phyloP scores from a whole-genome alignment of 2,797 vertebrate species.

The Lycodopsis pacificus region DNA sequence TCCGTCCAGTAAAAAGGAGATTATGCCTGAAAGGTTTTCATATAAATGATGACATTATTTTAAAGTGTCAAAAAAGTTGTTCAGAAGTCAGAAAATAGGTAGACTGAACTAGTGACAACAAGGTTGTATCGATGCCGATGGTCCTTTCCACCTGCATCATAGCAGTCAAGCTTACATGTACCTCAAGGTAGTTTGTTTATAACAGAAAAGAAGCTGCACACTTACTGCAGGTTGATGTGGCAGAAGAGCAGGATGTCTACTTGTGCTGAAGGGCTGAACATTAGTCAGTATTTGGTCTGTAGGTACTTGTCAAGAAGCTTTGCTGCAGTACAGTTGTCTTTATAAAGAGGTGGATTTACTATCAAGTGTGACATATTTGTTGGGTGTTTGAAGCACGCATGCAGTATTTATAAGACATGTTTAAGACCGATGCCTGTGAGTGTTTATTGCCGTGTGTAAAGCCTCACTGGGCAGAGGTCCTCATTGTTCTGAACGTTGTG shows the following conservation, averaged over 20 bases:
- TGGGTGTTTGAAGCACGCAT: background rate
- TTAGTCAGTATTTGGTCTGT: background rate
- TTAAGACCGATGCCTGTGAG: background rate
- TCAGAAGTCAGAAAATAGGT: background rate
- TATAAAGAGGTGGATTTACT: slow-evolving; percentile 12
- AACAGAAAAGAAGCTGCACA: slow-evolving; percentile 7
- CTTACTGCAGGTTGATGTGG: slow-evolving; percentile 9
- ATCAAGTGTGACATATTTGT: background rate
- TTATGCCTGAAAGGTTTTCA: background rate
- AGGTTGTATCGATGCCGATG: background rate
- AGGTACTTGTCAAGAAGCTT: slow-evolving; percentile 18
- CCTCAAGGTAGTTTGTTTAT: background rate
- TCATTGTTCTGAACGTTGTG: slow-evolving; percentile 34
- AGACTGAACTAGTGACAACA: background rate
- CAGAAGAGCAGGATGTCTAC: slow-evolving; percentile 4
- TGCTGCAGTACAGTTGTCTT: slow-evolving; percentile 2
- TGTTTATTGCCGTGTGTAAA: background rate
- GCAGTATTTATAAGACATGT: background rate
- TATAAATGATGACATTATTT: background rate
- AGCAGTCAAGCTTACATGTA: background rate
- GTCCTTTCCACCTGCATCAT: background rate
- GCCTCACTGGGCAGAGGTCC: background rate
- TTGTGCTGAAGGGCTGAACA: slow-evolving; percentile 9
- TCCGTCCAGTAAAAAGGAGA: background rate
- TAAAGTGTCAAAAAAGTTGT: background rate